Conservation (phyloP, 2,797 vertebrate species). For the Cheirogaleus major region DNA sequence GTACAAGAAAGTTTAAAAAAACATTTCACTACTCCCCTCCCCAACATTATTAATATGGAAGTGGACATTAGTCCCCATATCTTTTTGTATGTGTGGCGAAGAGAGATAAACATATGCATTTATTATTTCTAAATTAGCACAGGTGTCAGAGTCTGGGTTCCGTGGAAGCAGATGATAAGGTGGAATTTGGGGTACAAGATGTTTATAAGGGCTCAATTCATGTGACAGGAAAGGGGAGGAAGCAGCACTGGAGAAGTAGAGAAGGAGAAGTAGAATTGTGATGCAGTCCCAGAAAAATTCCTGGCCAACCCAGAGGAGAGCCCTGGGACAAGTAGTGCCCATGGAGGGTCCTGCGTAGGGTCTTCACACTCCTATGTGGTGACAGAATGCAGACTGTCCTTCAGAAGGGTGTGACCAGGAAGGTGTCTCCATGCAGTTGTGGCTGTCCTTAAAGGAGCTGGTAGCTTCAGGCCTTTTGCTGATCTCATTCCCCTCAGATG, state of each 20-base stretch:
- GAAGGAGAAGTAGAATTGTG: neutral
- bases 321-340: accelerated
- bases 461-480: neutral
- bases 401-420: neutral
- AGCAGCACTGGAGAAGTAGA: neutral
- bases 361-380: neutral
- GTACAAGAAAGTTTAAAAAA: neutral
- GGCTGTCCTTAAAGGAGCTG: neutral
- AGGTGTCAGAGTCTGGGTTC: neutral
- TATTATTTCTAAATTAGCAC: neutral
- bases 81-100: neutral
- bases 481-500: neutral
- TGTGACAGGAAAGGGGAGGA: neutral
- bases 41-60: neutral
- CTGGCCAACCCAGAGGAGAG: neutral
- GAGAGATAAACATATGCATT: neutral
- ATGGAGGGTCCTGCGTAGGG: neutral
- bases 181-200: neutral
- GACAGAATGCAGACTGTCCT: neutral
- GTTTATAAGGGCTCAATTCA: neutral
- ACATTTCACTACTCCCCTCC: neutral
- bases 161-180: neutral
- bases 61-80: neutral
- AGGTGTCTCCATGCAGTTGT: neutral
- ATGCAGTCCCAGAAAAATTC: neutral